Evolutionary conservation across 2,888 invertebrate species (phyloP), one percentile per base, ranked within the genome.

Genomic region (Xylota segnis): DNA sequence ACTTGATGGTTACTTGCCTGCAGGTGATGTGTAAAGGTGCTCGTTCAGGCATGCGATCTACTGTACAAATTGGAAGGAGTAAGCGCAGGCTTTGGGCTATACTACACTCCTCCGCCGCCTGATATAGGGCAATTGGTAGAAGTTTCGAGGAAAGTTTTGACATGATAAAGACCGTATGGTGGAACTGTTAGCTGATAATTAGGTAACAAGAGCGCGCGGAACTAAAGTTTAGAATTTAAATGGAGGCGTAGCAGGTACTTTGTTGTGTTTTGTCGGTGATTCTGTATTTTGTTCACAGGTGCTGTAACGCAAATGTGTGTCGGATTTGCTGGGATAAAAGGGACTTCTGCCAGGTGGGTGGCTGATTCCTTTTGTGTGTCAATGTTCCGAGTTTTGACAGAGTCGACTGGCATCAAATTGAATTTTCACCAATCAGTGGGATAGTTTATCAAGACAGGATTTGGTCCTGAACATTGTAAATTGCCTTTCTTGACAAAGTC

Each of bases 41-140:
- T 50, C 52, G 43, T n/a, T 43, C 59, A 72, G 29, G 66, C 32
- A 59, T 78, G 65, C 71, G 32, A 58, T 65, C 58, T 32, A n/a
- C n/a, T n/a, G n/a, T n/a, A 14, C 58, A 71, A 71, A 79, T 66
- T 59, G 72, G 52, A 54, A 10, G 43, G 23, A 50, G 43, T 37
- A 32, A 34, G 45, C 16, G 47, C 40, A 7, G 45, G 45, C 34
- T 77, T 45, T n/a, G 16, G 34, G 66, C 23, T 5, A 54, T 37
- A 43, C 37, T 37, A 40, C 37, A 58, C 54, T 68, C 1, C 23
- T 23, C 23, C 23, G 3, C 18, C 18, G 37, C 29, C 37, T 56
- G n/a, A n/a, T 56, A 56, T 70, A 56, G 56, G 47, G 61, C 47
- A 75, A 61, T 70, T 56, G 34, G 47, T 37, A 10, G 14, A 56